Base-by-base conservation (phyloP, 2,113 vertebrate genomes). In the Sylvietta virens region DNA sequence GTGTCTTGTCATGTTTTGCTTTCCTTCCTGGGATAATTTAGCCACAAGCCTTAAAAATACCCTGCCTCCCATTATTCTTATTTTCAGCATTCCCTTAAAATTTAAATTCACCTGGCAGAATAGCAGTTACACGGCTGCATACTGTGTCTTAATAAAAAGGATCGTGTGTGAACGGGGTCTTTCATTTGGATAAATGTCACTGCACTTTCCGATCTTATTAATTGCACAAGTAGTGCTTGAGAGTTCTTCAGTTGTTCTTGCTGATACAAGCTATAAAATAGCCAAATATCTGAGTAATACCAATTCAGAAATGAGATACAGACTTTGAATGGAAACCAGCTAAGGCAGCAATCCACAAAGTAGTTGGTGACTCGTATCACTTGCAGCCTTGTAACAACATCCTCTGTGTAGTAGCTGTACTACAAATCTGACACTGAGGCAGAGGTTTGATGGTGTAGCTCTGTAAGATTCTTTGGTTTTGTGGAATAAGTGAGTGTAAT, bases 1-100 rank as follows among this genome's bases (percentile, higher is more conserved):
- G 94, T 96, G 79, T 69, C 88, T 95, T 90, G 56, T 96, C 39
- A 79, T 88, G 78, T 94, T 97, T 96, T 95, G 53, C 91, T 88
- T 94, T 81, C 51, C n/a, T 47, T 92, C 65, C 66, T 86, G 80
- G 65, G 73, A 60, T 79, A 88, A 82, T 87, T 94, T 88, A 97
- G 61, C 53, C 60, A 70, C 57, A 57, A 87, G 78, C 56, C 58
- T 83, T 81, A 81, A 93, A 95, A 96, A 84, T 53, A 60, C 26
- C 42, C 40, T 86, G 19, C 57, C 24, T 92, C 18, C 31, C 10
- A 14, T 88, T 70, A 51, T 58, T 91, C 24, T 62, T 64, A 50
- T 77, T 90, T 92, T 90, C 88, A 89, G 9, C 13, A 23, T 67
- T 71, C 14, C 14, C 13, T 78, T 53, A 86, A 48, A 81, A 56